Conservation (phyloP, 2,797 vertebrate genomes). For the Capromys pilorides region DNA sequence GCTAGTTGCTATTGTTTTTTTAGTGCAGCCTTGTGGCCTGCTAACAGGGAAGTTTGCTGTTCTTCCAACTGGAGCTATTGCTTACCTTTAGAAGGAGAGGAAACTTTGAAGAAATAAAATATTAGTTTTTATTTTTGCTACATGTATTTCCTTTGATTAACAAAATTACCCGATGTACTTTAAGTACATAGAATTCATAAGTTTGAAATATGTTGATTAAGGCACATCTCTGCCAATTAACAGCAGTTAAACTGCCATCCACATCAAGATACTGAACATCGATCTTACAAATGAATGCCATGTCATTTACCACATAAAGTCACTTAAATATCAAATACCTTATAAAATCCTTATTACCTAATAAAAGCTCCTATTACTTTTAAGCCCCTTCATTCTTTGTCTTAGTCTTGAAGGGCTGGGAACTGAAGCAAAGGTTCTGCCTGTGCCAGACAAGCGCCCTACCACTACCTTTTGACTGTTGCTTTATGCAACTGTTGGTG, state of each 20-base stretch:
- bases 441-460: background rate
- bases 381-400: background rate
- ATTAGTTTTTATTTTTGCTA: slow-evolving; percentile 2
- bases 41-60: background rate
- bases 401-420: background rate
- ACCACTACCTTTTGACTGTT: background rate
- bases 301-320: background rate
- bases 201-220: background rate
- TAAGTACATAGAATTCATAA: background rate
- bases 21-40: background rate
- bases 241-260: background rate
- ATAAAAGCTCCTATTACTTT: background rate
- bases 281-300: background rate
- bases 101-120: slow-evolving; percentile 25
- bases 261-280: background rate
- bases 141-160: background rate
- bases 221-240: background rate
- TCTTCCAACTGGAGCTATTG: background rate
- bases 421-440: background rate
- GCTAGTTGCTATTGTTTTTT: background rate
- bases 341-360: background rate
- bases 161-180: background rate
- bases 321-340: background rate
- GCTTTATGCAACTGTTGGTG: background rate
- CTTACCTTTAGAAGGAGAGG: background rate